Percentiles rank a stretch among this genome's conserved stretches.
Conservation (phyloP, 37 sponge, comb jelly and placozoan species). For the Agelas oroides region DNA sequence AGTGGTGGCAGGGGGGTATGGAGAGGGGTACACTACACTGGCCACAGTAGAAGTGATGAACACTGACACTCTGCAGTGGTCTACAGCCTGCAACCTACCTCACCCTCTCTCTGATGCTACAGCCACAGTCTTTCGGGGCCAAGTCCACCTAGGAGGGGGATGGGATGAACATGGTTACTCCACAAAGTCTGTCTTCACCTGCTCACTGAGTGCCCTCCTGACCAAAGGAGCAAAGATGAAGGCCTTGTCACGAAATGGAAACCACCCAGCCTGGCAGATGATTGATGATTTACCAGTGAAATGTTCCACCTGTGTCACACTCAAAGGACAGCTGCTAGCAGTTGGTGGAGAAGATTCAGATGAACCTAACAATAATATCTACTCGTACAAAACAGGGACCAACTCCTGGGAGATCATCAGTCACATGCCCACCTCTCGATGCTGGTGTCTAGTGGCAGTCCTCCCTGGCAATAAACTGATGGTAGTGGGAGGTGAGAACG, state of each 20-base stretch:
- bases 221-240: background rate
- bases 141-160: slow-evolving; percentile 15
- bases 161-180: too few relatives aligned
- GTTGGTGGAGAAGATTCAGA: background rate
- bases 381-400: background rate
- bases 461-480: slow-evolving; percentile 5
- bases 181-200: background rate
- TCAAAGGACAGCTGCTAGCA: background rate
- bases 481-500: background rate
- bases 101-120: slow-evolving; percentile 4
- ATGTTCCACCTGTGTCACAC: background rate
- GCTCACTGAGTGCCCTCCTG: background rate
- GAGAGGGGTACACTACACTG: background rate
- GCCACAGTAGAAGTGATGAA: slow-evolving; percentile 11
- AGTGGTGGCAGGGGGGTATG: slow-evolving; percentile 26
- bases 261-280: background rate
- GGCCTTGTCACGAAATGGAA: background rate
- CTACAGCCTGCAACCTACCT: slow-evolving; percentile 18
- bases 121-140: slow-evolving; percentile 18
- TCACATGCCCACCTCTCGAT: background rate
- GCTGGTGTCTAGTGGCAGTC: background rate
- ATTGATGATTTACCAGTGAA: background rate
- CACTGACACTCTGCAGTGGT: background rate
- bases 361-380: background rate
- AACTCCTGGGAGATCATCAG: slow-evolving; percentile 16